Conservation (phyloP, 2,113 vertebrate genomes). For the Hylia prasina region DNA sequence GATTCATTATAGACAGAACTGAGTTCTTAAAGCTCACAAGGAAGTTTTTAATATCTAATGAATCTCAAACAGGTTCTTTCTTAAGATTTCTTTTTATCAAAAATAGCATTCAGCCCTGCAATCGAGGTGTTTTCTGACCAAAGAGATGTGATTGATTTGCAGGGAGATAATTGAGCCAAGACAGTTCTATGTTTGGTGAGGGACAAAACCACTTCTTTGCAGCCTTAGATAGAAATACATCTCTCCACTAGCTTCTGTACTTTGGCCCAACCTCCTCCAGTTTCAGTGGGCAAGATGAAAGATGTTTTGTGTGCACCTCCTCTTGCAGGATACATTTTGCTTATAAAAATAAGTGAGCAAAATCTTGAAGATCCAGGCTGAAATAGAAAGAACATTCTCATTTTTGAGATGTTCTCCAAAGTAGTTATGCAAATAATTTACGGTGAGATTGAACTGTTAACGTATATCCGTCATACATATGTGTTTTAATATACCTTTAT, state of each 20-base stretch:
- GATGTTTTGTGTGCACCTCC: not conserved
- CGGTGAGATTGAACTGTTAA: not conserved
- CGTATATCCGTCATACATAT: not conserved
- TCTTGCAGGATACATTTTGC: not conserved
- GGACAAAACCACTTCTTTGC: not conserved
- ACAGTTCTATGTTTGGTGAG: not conserved
- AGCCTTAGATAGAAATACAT: not conserved
- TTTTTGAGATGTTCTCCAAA: not conserved
- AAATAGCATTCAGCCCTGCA: not conserved
- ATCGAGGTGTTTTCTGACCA: not conserved
- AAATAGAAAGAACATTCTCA: not conserved
- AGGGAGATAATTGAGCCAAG: not conserved
- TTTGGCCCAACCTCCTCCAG: not conserved
- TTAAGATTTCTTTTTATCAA: not conserved
- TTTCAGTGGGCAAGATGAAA: not conserved
- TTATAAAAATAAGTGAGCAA: not conserved
- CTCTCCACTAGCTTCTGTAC: not conserved
- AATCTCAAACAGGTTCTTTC: not conserved
- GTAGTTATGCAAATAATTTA: not conserved
- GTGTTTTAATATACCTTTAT: not conserved
- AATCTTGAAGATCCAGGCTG: not conserved
- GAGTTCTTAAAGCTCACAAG: not conserved
- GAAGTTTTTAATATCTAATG: not conserved
- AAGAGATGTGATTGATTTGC: not conserved
- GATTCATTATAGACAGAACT: not conserved